Percentiles rank a stretch among this genome's conserved stretches.
These are phyloP conservation scores for Poecilia picta DNA, from an alignment of 2,797 vertebrate species.

Conservation along the genomic window DNA sequence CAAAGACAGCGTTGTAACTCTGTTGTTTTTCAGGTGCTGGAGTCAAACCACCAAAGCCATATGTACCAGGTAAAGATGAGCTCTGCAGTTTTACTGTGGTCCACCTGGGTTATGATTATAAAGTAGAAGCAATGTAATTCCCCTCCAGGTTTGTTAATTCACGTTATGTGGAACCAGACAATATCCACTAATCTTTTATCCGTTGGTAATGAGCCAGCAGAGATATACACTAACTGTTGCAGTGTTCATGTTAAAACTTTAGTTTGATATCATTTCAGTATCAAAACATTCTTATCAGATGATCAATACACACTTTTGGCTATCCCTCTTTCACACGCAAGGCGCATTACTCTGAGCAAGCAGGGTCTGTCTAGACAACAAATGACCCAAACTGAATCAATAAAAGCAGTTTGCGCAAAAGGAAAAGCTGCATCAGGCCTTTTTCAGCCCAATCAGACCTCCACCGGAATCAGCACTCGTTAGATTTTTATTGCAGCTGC, in stretches of 20 bases:
- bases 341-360: slow-evolving; percentile 6
- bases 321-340: not conserved
- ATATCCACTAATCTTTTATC: not conserved
- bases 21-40: slow-evolving; percentile 57
- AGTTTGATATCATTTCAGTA: not conserved
- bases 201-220: not conserved
- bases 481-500: slow-evolving; percentile 18
- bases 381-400: slow-evolving; percentile 34
- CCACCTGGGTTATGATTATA: not conserved
- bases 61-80: slow-evolving; percentile 60
- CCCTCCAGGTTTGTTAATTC: too few relatives aligned
- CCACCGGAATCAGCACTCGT: slow-evolving; percentile 29
- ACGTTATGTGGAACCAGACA: not conserved
- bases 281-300: slow-evolving; percentile 7
- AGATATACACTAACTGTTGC: not conserved
- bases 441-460: slow-evolving; percentile 40
- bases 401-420: slow-evolving; percentile 35
- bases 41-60: slow-evolving; percentile 70
- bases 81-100: not conserved
- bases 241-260: not conserved
- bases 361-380: slow-evolving; percentile 26
- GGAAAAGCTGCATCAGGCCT: slow-evolving; percentile 53
- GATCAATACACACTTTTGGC: not conserved
- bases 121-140: too few relatives aligned
- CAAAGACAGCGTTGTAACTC: slow-evolving; percentile 32